Evolutionary conservation across 2,113 vertebrate species (phyloP).

Genomic region (Thamnophis sirtalis): DNA sequence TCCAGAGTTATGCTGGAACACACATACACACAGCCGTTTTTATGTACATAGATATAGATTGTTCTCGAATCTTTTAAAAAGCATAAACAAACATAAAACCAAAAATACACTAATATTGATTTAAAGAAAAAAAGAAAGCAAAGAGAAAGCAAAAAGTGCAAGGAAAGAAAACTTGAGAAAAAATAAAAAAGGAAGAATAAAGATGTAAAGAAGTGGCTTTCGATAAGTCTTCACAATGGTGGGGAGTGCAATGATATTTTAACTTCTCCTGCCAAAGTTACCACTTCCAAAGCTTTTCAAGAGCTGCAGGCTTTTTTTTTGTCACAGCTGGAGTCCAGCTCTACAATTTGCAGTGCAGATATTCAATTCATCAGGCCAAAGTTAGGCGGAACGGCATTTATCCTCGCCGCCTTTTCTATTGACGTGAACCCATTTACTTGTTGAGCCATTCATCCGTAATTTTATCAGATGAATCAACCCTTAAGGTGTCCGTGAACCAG

Average conservation of each 20-base stretch:
- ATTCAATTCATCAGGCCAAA: neutral
- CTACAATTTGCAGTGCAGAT: neutral
- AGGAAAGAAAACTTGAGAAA: neutral
- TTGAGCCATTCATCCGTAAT: neutral
- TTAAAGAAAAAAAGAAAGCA: neutral
- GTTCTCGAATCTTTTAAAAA: too few relatives aligned
- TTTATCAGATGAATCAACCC: neutral
- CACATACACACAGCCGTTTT: too few relatives aligned
- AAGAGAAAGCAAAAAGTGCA: neutral
- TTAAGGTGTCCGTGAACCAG: neutral
- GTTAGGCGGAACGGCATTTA: too few relatives aligned
- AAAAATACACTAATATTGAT: neutral
- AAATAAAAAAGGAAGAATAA: neutral
- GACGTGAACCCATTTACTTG: neutral
- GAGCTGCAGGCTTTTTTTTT: neutral
- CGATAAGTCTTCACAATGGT: neutral
- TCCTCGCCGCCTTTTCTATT: neutral
- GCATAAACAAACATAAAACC: too few relatives aligned
- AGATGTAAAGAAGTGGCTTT: neutral
- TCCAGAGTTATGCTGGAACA: too few relatives aligned
- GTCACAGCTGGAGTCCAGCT: neutral
- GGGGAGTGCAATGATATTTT: neutral
- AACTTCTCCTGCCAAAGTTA: neutral
- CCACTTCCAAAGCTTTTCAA: neutral
- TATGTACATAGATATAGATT: too few relatives aligned